These are phyloP conservation scores for Uropsilus gracilis DNA, from an alignment of 2,113 vertebrate genomes.

Conservation along the genomic window DNA sequence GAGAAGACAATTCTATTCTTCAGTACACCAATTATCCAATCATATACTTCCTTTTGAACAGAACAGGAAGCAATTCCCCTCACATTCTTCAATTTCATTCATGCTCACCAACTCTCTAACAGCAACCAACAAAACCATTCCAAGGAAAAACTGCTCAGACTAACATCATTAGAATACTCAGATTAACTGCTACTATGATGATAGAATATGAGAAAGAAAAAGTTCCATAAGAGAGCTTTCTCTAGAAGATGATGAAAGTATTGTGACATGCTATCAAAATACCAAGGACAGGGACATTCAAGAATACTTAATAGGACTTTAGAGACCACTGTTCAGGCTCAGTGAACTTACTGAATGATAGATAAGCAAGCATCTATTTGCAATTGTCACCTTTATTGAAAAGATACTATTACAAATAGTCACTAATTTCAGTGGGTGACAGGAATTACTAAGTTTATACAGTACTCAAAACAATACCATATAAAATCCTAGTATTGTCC, in stretches of 20 bases:
- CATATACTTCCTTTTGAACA: conserved; percentile 47
- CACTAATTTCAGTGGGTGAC: not conserved
- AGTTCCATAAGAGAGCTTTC: conserved; percentile 61
- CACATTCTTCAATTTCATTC: conserved; percentile 54
- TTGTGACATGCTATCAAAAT: conserved; percentile 63
- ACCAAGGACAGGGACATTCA: conserved; percentile 4
- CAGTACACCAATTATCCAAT: conserved; percentile 30
- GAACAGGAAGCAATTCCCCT: conserved; percentile 50
- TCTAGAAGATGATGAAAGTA: conserved; percentile 14
- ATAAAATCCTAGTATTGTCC: conserved; percentile 24
- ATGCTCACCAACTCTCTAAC: conserved; percentile 62
- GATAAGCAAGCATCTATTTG: conserved; percentile 23
- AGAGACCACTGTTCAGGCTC: not conserved
- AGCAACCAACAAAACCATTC: conserved; percentile 50
- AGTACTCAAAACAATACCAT: conserved; percentile 23
- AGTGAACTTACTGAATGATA: not conserved
- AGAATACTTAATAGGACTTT: not conserved
- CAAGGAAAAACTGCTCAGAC: conserved; percentile 53
- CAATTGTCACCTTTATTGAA: not conserved
- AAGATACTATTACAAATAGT: not conserved
- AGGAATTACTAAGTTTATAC: not conserved
- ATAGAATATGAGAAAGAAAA: conserved; percentile 66
- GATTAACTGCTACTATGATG: conserved; percentile 61
- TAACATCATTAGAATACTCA: conserved; percentile 71
- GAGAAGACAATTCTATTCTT: conserved; percentile 32